phyloP scores from a whole-genome alignment of 2,113 vertebrate genomes.

The Callipepla squamata region DNA sequence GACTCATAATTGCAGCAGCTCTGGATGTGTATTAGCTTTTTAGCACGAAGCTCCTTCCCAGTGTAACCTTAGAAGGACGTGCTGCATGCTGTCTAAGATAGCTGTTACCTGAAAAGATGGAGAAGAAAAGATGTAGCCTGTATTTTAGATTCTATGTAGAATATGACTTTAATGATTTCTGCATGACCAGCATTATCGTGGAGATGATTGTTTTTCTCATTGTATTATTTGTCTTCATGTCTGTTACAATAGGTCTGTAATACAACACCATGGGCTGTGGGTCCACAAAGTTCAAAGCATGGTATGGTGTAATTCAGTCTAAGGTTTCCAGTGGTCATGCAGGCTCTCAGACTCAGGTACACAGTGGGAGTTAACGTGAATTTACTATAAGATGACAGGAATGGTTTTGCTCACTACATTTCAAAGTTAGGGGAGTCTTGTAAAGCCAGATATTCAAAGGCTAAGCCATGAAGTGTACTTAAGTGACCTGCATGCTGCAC shows the following conservation, averaged over 20 bases:
- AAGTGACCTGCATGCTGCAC: fast-evolving
- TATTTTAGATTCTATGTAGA: neutral
- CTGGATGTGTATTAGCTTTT: neutral
- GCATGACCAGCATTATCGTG: neutral
- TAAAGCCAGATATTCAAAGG: neutral
- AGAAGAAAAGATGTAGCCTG: neutral
- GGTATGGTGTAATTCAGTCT: neutral
- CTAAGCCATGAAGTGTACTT: neutral
- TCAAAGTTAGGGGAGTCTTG: neutral
- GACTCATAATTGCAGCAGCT: neutral
- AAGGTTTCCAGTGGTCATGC: neutral
- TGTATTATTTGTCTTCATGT: neutral
- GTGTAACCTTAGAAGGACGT: neutral
- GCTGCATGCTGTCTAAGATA: neutral
- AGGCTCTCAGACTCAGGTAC: fast-evolving
- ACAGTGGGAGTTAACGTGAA: neutral
- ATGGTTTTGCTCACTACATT: neutral
- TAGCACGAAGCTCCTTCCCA: neutral
- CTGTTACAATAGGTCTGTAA: neutral
- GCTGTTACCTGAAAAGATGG: neutral
- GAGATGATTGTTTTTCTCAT: neutral
- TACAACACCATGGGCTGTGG: neutral
- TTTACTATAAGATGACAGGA: neutral
- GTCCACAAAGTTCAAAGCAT: neutral
- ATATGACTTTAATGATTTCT: neutral